Evolutionary conservation across 2,888 invertebrate genomes (phyloP), one percentile per base, ranked within the genome.

Genomic region (Polyommatus icarus): DNA sequence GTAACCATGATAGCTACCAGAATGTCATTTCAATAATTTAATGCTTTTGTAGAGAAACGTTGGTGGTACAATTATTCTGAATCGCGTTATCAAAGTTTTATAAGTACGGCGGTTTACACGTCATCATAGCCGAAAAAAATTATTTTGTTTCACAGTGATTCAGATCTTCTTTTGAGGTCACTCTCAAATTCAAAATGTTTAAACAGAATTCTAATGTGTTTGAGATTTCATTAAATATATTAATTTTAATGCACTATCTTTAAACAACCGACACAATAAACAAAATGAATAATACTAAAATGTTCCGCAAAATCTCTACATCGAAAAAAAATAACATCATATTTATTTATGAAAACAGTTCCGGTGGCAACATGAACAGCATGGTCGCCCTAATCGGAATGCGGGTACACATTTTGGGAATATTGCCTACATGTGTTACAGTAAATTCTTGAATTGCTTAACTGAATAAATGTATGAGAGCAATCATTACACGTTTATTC

Each of bases 361-460:
- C 1, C 18, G 18, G 18, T 0, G 5, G 3, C 18, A 54, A 32
- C n/a, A 50, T 29, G 4, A n/a, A 54, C 46, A 71, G 29, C 20
- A 36, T 73, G 73, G 77, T 40, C 73, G 15, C 77, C 36, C 24
- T 73, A 36, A 40, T 29, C 24, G 76, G 40, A 61, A 76, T 40
- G 76, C 76, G 77, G 73, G 73, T 77, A 71, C 73, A 77, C 73
- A 59, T 77, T 73, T 46, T 18, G 54, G 57, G 77, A 73, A 77
- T 77, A 77, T 77, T 59, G 73, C 73, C 59, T 73, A 59, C 77
- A 77, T 77, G 77, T 77, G 73, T 77, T 77, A 72, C 57, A 40
- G 73, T 77, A 77, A 57, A 77, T 75, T 75, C 77, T 72, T 72
- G 77, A 77, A 59, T 59, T 77, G 77, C 77, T 59, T 75, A 59